These are phyloP conservation scores for Brachionichthys hirsutus DNA, from an alignment of 2,113 vertebrate species.

Conservation along the genomic window DNA sequence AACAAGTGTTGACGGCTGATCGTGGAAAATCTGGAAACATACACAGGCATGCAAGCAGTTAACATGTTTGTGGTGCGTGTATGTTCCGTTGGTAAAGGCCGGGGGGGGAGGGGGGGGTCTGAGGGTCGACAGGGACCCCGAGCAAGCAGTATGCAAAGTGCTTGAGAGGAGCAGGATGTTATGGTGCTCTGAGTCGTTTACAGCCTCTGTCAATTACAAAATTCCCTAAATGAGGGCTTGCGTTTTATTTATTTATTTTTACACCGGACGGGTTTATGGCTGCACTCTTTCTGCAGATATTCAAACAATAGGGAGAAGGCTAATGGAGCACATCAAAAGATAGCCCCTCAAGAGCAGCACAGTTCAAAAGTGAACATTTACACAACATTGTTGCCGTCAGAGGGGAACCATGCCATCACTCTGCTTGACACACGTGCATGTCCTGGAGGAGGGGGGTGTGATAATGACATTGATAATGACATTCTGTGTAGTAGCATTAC, in stretches of 20 bases:
- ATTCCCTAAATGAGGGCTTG: slow-evolving; percentile 52
- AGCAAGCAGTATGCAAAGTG: slow-evolving; percentile 46
- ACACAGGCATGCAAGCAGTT: too few species aligned
- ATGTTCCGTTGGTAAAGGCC: too few species aligned
- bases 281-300: slow-evolving; percentile 48
- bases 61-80: too few species aligned
- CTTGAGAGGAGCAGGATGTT: slow-evolving; percentile 66
- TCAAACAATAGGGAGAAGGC: slow-evolving; percentile 56
- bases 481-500: slow-evolving; percentile 19
- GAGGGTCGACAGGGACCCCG: slow-evolving; percentile 60
- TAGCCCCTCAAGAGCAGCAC: slow-evolving; percentile 39
- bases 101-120: slow-evolving; percentile 20
- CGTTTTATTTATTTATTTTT: slow-evolving; percentile 5
- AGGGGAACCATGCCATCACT: slow-evolving; percentile 23
- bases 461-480: slow-evolving; percentile 54
- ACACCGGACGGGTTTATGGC: slow-evolving; percentile 48
- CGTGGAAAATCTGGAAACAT: too few species aligned
- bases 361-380: slow-evolving; percentile 60
- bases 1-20: slow-evolving; percentile 36
- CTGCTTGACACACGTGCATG: slow-evolving; percentile 15
- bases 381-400: slow-evolving; percentile 24
- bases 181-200: slow-evolving; percentile 64
- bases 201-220: slow-evolving; percentile 70
- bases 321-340: slow-evolving; percentile 67
- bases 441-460: slow-evolving; percentile 14